Conservation (phyloP, 2,797 vertebrate genomes). For the Yasuhikotakia modesta region DNA sequence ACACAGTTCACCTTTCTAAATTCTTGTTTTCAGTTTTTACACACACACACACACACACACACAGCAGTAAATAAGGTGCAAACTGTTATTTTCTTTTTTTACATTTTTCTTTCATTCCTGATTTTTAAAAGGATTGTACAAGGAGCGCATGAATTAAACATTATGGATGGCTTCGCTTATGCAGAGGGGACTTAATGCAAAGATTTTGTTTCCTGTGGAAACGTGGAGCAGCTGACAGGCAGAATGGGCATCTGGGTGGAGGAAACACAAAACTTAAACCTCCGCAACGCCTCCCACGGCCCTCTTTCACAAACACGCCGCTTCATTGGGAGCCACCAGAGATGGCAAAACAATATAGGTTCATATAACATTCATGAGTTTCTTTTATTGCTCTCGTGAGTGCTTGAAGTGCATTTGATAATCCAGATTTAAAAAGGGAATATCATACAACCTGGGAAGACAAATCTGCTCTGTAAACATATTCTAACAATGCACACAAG, state of each 20-base stretch:
- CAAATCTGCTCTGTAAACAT: constrained; percentile 13
- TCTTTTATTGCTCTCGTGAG: constrained; percentile 35
- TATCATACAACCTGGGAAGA: constrained; percentile 11
- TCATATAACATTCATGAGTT: constrained; percentile 19
- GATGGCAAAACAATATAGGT: constrained; percentile 42
- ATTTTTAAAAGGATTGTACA: constrained; percentile 45
- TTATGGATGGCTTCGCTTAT: constrained; percentile 64
- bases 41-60: not conserved
- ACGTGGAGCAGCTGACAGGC: constrained; percentile 30
- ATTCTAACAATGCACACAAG: constrained; percentile 8
- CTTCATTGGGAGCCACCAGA: constrained; percentile 21
- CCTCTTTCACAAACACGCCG: constrained; percentile 42
- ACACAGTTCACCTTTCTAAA: constrained; percentile 53
- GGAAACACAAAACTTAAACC: constrained; percentile 54
- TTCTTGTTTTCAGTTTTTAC: constrained; percentile 40
- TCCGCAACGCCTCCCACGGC: constrained; percentile 58
- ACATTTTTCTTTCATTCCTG: constrained; percentile 31
- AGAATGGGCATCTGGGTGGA: constrained; percentile 49
- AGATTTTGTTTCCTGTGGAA: constrained; percentile 48
- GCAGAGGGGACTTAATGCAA: constrained; percentile 59
- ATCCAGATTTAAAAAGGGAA: constrained; percentile 19
- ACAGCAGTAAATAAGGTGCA: constrained; percentile 42
- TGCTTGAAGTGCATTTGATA: constrained; percentile 34
- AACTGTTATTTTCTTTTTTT: constrained; percentile 57
- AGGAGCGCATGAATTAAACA: constrained; percentile 70